Evolutionary conservation across 2,888 invertebrate genomes (phyloP).

Genomic region (Temnothorax rugatulus): DNA sequence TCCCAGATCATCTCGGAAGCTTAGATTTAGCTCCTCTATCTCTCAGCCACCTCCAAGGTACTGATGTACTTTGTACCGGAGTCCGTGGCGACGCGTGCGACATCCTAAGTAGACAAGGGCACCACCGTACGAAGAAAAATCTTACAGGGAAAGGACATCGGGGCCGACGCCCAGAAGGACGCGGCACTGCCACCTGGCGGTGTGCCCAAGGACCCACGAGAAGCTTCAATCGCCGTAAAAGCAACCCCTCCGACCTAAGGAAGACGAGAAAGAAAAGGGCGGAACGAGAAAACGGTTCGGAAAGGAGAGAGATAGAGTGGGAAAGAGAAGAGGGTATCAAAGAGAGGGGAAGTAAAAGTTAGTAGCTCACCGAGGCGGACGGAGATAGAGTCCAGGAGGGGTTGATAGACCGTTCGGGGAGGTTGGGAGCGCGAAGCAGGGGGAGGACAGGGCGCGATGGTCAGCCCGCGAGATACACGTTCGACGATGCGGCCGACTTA

Average conservation of each 20-base stretch:
- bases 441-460: slow-evolving; percentile 75
- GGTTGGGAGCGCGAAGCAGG: slow-evolving; percentile 22
- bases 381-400: slow-evolving; percentile 53
- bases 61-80: background rate
- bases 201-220: slow-evolving; percentile 79
- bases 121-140: slow-evolving; percentile 55
- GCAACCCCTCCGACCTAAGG: slow-evolving; percentile 79
- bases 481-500: slow-evolving; percentile 81
- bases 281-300: slow-evolving; percentile 24
- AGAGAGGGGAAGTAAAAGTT: slow-evolving; percentile 72
- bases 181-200: slow-evolving; percentile 83
- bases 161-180: slow-evolving; percentile 76
- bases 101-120: slow-evolving; percentile 26
- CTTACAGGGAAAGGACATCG: slow-evolving; percentile 61
- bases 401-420: slow-evolving; percentile 46
- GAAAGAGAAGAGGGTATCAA: slow-evolving; percentile 38
- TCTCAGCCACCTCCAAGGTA: background rate
- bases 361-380: slow-evolving; percentile 68
- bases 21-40: background rate
- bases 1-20: background rate
- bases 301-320: slow-evolving; percentile 16
- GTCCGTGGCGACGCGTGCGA: background rate
- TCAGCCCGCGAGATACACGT: slow-evolving; percentile 83
- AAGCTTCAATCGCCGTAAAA: slow-evolving; percentile 85
- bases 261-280: slow-evolving; percentile 49